Evolutionary conservation across 2,888 invertebrate genomes (phyloP).

Genomic region (Drosophila maculinotata): DNA sequence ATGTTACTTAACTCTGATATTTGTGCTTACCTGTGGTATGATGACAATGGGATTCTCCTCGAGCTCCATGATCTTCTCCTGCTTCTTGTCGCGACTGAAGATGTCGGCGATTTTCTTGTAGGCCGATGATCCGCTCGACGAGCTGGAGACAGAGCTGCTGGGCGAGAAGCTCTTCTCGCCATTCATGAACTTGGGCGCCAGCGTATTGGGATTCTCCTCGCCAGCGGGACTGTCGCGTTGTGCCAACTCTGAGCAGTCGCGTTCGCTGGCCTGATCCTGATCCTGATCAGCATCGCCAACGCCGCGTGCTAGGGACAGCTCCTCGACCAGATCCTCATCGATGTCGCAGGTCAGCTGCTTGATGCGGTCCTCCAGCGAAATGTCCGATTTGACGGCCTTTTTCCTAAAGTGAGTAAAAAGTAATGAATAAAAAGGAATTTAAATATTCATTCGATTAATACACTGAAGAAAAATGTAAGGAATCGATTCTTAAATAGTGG

Average conservation of each 20-base stretch:
- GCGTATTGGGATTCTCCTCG: constrained; percentile 86
- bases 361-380: constrained; percentile 94
- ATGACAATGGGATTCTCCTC: constrained; percentile 85
- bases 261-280: constrained; percentile 52
- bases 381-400: constrained; percentile 86
- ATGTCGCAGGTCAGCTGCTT: constrained; percentile 94
- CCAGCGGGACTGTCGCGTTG: constrained; percentile 89
- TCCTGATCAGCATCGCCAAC: constrained; percentile 59
- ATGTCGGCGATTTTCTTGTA: constrained; percentile 87
- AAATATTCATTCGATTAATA: background rate
- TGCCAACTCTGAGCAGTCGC: constrained; percentile 83
- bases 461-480: too few relatives aligned
- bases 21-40: constrained; percentile 83
- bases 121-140: constrained; percentile 87
- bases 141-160: constrained; percentile 87
- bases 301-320: constrained; percentile 52
- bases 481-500: too few relatives aligned
- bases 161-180: constrained; percentile 88
- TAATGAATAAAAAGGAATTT: background rate
- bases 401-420: constrained; percentile 67
- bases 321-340: constrained; percentile 87
- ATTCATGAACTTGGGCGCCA: constrained; percentile 80
- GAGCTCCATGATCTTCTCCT: constrained; percentile 85
- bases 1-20: too few relatives aligned
- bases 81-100: constrained; percentile 85